These are phyloP conservation scores for Callyntrura sp. DNA, from an alignment of 2,888 invertebrate genomes.

Conservation along the genomic window DNA sequence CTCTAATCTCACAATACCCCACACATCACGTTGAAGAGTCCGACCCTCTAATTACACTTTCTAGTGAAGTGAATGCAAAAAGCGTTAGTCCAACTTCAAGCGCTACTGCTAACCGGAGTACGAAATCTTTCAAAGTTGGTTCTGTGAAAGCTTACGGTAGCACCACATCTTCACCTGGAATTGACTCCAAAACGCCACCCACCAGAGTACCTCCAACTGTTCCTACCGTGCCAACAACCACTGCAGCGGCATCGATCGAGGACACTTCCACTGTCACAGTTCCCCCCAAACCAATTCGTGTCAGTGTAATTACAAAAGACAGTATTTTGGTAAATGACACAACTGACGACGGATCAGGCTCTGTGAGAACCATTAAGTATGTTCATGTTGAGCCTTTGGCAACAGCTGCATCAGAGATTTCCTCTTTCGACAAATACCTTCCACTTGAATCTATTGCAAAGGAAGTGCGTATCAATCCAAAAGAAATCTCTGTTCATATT, in stretches of 20 bases:
- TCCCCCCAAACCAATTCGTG: slow-evolving; percentile 80
- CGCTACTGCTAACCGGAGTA: too few species aligned
- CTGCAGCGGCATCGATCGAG: not conserved
- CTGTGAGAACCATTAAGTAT: slow-evolving; percentile 69
- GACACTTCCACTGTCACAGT: slow-evolving; percentile 51
- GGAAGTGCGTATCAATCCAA: slow-evolving; percentile 63
- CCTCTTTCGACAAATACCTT: slow-evolving; percentile 61
- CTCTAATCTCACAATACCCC: slow-evolving; percentile 75
- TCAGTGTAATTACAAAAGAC: slow-evolving; percentile 82
- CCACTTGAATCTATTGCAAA: slow-evolving; percentile 47
- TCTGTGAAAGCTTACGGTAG: too few species aligned
- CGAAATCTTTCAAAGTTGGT: too few species aligned
- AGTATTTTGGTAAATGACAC: slow-evolving; percentile 71
- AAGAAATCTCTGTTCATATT: slow-evolving; percentile 69
- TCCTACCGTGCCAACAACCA: slow-evolving; percentile 24
- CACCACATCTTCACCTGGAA: too few species aligned
- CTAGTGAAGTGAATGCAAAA: too few species aligned
- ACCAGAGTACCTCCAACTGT: slow-evolving; percentile 43
- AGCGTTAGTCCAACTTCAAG: too few species aligned
- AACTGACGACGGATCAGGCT: slow-evolving; percentile 33
- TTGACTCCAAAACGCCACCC: too few species aligned
- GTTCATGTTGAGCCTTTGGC: slow-evolving; percentile 71
- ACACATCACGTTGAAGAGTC: slow-evolving; percentile 72
- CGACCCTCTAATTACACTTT: slow-evolving; percentile 68
- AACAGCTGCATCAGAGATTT: not conserved